These are phyloP conservation scores for Cichlasoma orientale DNA, from an alignment of 2,797 vertebrate species.

Conservation along the genomic window DNA sequence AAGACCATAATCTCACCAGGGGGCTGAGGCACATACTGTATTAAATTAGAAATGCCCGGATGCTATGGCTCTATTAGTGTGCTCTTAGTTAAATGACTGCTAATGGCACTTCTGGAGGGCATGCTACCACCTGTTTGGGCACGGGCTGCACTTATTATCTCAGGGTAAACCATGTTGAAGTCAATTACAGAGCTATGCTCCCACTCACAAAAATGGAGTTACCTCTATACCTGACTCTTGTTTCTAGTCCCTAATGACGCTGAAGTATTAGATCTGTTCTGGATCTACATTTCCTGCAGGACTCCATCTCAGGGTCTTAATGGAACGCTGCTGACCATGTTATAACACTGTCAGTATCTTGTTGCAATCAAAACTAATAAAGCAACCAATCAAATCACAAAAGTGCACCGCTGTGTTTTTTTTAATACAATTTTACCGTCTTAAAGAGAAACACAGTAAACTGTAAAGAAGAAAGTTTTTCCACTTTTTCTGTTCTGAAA, in stretches of 20 bases:
- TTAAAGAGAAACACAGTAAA: neutral
- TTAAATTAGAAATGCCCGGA: neutral
- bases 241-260: neutral
- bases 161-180: constrained; percentile 6
- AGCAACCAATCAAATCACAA: neutral
- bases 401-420: neutral
- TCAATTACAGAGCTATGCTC: neutral
- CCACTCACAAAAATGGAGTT: neutral
- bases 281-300: neutral
- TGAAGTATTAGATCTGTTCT: neutral
- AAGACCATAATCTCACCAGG: neutral
- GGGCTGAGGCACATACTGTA: neutral
- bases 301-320: neutral
- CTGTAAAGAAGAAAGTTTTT: neutral
- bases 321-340: neutral
- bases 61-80: neutral
- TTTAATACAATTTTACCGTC: neutral
- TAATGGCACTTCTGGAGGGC: neutral
- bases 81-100: constrained; percentile 4
- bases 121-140: neutral
- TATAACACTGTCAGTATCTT: neutral
- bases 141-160: neutral
- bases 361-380: neutral
- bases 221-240: neutral
- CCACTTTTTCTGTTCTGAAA: neutral